A percentile compares a stretch with the other conserved stretches of the same genome.
Evolutionary conservation across 2,797 vertebrate species (phyloP).

Genomic region (Miichthys miiuy): DNA sequence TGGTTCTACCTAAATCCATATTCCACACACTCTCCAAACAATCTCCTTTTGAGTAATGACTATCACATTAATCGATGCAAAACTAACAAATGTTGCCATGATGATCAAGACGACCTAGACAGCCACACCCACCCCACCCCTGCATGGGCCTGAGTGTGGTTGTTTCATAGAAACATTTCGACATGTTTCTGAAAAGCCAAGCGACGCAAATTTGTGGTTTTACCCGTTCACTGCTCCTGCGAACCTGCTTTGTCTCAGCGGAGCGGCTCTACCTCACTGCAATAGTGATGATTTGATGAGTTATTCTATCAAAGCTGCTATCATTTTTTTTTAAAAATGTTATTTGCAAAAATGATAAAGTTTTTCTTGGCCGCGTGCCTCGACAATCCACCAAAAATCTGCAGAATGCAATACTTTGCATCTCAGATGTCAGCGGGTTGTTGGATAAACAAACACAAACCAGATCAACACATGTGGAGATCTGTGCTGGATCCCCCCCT

Average conservation of each 20-base stretch:
- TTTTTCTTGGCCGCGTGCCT: not conserved
- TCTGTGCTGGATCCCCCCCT: not conserved
- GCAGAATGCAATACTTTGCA: constrained; percentile 19
- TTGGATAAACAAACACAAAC: constrained; percentile 15
- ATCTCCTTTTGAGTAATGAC: not conserved
- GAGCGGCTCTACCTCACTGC: not conserved
- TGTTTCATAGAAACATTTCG: not conserved
- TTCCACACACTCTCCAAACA: not conserved
- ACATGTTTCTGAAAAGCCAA: not conserved
- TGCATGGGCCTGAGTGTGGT: not conserved
- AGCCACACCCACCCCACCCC: not conserved
- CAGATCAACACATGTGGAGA: constrained; percentile 17
- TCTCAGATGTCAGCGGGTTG: constrained; percentile 42
- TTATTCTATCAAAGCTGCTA: not conserved
- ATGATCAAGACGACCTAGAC: not conserved
- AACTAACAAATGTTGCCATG: constrained; percentile 23
- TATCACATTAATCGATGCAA: constrained; percentile 3
- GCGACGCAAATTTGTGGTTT: not conserved
- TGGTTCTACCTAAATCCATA: not conserved
- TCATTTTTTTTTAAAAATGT: too few species aligned
- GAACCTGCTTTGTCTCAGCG: not conserved
- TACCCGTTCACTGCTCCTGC: not conserved
- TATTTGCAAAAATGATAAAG: not conserved
- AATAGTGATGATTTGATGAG: not conserved
- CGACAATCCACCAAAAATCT: constrained; percentile 9